Evolutionary conservation across 2,113 vertebrate genomes (phyloP), one percentile per base, ranked within the genome.

Genomic region (Rissa tridactyla): DNA sequence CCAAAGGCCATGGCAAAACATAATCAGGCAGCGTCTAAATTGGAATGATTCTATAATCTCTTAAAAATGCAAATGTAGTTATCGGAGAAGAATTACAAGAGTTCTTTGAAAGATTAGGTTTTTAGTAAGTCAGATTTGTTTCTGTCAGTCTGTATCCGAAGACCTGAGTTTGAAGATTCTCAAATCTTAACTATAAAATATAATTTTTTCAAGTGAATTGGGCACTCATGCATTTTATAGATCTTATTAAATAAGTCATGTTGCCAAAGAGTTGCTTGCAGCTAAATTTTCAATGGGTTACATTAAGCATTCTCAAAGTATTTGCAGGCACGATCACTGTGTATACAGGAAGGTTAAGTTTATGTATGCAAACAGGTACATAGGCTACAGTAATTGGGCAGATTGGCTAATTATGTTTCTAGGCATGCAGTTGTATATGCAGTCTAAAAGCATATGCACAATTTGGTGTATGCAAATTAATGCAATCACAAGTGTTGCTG

Each of bases 331-430:
- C 6, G 25, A 95, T 97, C 83, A 65, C 47, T 92, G 81, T 97
- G 91, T 94, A 79, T 79, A 76, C 81, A 77, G 77, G 82, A 96
- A 87, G 61, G 72, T 69, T 69, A 82, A 61, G 77, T 82, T 96
- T 93, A 72, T 97, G 96, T 96, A 94, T 96, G 96, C 95, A 92
- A 97, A 97, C 91, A 96, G 92, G 91, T 91, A 95, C 90, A 46
- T 76, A 96, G 93, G 66, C 75, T 92, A 34, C 44, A 71, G 52
- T 95, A 96, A 97, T 94, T 97, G 91, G 46, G 58, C 75, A 89
- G 83, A 95, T 95, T 94, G 84, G 15, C 81, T 97, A 94, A 96
- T 96, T 95, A 91, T 54, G 40, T 80, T 92, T 79, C 86, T 61
- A 92, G 71, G n/a, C 83, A 52, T 90, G 70, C 34, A 32, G 61